Percentiles rank a stretch among this genome's conserved stretches.
Evolutionary conservation across 2,113 vertebrate genomes (phyloP).

Genomic region (Rhynchomys soricoides): DNA sequence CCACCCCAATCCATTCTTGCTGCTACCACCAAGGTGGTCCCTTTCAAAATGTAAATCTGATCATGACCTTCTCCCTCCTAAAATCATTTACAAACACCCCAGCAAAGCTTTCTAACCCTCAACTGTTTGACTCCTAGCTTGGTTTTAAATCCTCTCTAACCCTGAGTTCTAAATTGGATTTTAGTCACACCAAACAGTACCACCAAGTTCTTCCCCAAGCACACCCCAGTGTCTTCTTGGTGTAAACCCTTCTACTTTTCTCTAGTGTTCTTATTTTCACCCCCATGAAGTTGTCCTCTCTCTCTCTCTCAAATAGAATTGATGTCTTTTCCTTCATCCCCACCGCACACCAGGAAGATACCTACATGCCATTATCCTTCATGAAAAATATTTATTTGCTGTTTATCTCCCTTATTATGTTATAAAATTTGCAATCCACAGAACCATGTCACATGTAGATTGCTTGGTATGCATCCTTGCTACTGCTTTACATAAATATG

Average conservation of each 20-base stretch:
- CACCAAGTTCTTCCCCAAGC: background rate
- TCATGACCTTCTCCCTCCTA: background rate
- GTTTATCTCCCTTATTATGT: background rate
- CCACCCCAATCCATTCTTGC: background rate
- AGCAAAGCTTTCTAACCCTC: background rate
- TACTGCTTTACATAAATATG: constrained; percentile 15
- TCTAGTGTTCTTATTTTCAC: background rate
- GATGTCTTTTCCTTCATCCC: background rate
- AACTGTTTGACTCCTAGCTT: background rate
- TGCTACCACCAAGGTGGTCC: background rate
- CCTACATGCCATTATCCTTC: background rate
- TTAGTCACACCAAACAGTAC: background rate
- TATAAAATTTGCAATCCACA: background rate
- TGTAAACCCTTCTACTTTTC: background rate
- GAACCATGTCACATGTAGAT: background rate
- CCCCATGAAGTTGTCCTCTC: background rate
- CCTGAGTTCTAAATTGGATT: background rate
- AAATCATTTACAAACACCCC: constrained; percentile 15
- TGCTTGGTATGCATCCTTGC: constrained; percentile 32
- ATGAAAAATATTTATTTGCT: constrained; percentile 48
- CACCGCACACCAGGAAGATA: background rate
- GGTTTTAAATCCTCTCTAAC: background rate
- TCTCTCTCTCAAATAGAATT: background rate
- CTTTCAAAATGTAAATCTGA: background rate
- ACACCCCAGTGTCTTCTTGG: background rate